phyloP scores from a whole-genome alignment of 1,140 invertebrate genomes.

The Parapsyche elsis region DNA sequence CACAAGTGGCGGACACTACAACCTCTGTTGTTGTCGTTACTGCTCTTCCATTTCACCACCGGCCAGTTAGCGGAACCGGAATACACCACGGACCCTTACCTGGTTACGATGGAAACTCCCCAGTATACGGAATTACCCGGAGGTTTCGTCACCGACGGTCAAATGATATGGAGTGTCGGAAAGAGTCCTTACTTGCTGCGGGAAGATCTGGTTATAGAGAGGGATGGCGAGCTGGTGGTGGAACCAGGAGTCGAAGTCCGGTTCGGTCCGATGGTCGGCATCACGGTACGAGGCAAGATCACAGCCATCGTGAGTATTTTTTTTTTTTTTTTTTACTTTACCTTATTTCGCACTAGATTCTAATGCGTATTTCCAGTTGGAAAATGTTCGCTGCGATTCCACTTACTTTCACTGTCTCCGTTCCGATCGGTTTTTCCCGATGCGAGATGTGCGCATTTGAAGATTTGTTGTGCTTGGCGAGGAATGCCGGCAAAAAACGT shows the following conservation, averaged over 20 bases:
- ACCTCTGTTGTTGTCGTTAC: not conserved
- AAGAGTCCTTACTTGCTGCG: constrained; percentile 82
- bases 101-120: constrained; percentile 57
- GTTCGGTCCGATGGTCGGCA: constrained; percentile 89
- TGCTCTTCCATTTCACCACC: constrained; percentile 53
- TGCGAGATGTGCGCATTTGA: no score
- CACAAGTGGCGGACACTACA: constrained; percentile 66
- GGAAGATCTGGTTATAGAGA: constrained; percentile 84
- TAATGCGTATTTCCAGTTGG: not conserved
- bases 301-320: constrained; percentile 67
- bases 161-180: constrained; percentile 67
- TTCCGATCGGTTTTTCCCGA: no score
- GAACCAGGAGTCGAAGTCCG: constrained; percentile 87
- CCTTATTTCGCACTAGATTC: not conserved
- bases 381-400: not conserved
- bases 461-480: not conserved
- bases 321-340: no score
- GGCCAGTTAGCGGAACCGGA: constrained; percentile 50
- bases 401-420: no score
- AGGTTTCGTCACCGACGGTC: constrained; percentile 69
- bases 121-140: constrained; percentile 72
- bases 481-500: not conserved
- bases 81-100: constrained; percentile 56
- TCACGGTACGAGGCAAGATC: constrained; percentile 88
- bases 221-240: constrained; percentile 79